Evolutionary conservation across 2,113 vertebrate species (phyloP), one percentile per base, ranked within the genome.

Genomic region (Sclerurus mexicanus): DNA sequence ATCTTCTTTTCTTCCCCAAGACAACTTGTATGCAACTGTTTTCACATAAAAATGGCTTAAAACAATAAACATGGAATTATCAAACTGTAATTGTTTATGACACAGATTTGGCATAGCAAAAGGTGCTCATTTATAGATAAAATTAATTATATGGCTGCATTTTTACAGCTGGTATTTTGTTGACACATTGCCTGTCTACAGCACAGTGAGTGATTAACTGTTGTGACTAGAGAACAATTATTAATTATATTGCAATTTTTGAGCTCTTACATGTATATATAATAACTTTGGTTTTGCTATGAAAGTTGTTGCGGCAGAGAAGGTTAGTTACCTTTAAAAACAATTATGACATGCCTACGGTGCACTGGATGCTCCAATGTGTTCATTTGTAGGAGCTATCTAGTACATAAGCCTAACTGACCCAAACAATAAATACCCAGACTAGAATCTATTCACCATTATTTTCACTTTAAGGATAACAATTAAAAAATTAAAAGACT

Each of bases 171-270:
- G 42, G 25, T 80, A 68, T 72, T 88, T 83, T 5, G 44, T 79
- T 77, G 44, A 75, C 0, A 0, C 52, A 20, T 81, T 87, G 10
- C 30, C 73, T 71, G 37, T 89, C 87, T 90, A 49, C 35, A 67
- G 64, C 71, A 83, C 44, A 50, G 55, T 64, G 46, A 80, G n/a
- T 69, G 68, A 83, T 83, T 78, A 90, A 40, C 59, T 84, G 67
- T 64, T 69, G 35, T 88, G 76, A 75, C 53, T 63, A 40, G 52
- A 79, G 39, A 87, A 66, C 58, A 89, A 88, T 84, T 85, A 68
- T 87, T 90, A 81, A 77, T 93, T 91, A 62, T 78, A 67, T 75
- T 71, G 27, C n/a, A 63, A 77, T 89, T 93, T 92, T 21, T 68
- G n/a, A 87, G 33, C 39, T 77, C 13, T 52, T 93, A 49, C 11